Base-by-base conservation (phyloP, 2,888 invertebrate species). In the Acronicta aceris region DNA sequence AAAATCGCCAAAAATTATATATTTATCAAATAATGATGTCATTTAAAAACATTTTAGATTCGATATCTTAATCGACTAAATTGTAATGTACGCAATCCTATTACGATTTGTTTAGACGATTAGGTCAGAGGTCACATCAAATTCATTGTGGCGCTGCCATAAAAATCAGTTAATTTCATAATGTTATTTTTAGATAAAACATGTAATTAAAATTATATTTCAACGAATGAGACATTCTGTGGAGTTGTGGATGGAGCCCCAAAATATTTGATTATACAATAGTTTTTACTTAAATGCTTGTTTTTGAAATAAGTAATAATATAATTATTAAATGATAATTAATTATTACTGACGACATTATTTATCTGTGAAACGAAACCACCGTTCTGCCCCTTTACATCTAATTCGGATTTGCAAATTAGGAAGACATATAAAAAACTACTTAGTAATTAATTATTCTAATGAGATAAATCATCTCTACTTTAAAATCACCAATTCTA, bases 31-130 rank as follows among this genome's bases (percentile, higher is more conserved):
- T 46, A 69, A 51, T 30, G 25, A 30, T 5, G 12, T 12, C 0
- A 33, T 33, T 12, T 4, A 3, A 2, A 12, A 33, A 2, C 1
- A 51, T 50, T 53, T 38, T 42, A 21, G 10, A 55, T 52, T 57
- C 49, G 25, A 61, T 58, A 60, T 41, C 45, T 58, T 47, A 48
- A 40, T 58, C 8, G 33, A 60, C 51, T 55, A 70, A 65, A 71
- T 65, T 58, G 42, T 55, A 71, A 38, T 21, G 47, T 65, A 41
- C 21, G 43, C 50, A 57, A 57, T 49, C 27, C 25, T 49, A 71
- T 71, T 63, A 60, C 33, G 27, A 62, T 58, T 41, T 50, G 36
- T 60, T 71, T 67, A 56, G 67, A 63, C 60, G 58, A 67, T 67
- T 61, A 60, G 58, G 60, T 60, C 67, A 60, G 12, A 47, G 53